Base-by-base conservation (phyloP, 2,888 invertebrate genomes). In the Periphyllus acericola region DNA sequence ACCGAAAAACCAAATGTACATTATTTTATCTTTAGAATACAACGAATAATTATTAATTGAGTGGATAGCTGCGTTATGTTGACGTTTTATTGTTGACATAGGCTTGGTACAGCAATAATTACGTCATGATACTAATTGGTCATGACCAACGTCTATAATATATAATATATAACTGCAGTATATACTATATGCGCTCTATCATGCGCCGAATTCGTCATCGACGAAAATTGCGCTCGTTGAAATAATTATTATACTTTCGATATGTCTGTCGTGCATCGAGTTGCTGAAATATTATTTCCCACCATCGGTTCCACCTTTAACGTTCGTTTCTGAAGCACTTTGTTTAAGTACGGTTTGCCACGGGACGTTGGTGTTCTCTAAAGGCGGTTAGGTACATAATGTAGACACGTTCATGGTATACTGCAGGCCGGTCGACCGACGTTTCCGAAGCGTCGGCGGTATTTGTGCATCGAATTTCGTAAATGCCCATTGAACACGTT, bases 401-500 rank as follows among this genome's bases (percentile, higher is more conserved):
- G n/a, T n/a, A 29, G n/a, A 29, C 71, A 17, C 32, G 32, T 14
- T 32, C 17, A 29, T 6, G 4, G 5, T 6, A 9, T 68, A 68
- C 17, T 71, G 4, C 17, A 25, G 21, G 25, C 25, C 25, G 25
- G 6, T 25, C 21, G 25, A 25, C n/a, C n/a, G 17, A n/a, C n/a
- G n/a, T 66, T 66, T 46, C 14, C 66, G n/a, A 25, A 60, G 60
- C 25, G 60, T 6, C n/a, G 25, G 21, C 25, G 29, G 76, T n/a
- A n/a, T 60, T 55, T 46, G 60, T 74, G 66, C 81, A 74, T 87
- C 87, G 87, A 81, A 87, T 87, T 81, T 87, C 72, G 40, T 60
- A 75, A 81, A 81, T 81, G 55, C 66, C 74, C 72, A 66, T 80
- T 19, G 74, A 81, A 87, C 87, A 87, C 87, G 87, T 87, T 87